phyloP scores from a whole-genome alignment of 2,113 vertebrate genomes.

The Pholis gunnellus region DNA sequence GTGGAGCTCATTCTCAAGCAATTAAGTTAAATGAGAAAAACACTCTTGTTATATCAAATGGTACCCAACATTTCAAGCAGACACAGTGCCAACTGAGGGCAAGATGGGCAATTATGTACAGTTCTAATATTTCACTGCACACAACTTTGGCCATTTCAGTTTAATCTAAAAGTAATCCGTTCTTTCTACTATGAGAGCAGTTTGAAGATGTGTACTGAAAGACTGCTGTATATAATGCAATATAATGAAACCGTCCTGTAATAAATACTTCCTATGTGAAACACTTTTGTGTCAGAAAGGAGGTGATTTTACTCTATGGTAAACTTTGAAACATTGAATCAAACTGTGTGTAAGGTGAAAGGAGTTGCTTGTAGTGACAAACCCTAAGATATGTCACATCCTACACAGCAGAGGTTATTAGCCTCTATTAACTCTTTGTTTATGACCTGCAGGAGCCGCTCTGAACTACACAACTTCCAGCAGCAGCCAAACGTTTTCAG shows the following conservation, averaged over 20 bases:
- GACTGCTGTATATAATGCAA: not conserved
- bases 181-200: not conserved
- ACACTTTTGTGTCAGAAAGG: not conserved
- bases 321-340: not conserved
- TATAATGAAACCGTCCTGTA: not conserved
- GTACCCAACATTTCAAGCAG: conserved; percentile 6
- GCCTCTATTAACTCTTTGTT: not conserved
- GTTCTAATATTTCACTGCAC: not conserved
- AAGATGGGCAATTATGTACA: not conserved
- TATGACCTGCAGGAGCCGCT: not conserved
- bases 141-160: not conserved
- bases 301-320: not conserved
- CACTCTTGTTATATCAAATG: not conserved
- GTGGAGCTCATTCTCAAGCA: not conserved
- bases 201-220: not conserved
- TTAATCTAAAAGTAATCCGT: not conserved
- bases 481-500: too few species aligned
- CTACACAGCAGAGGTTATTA: not conserved
- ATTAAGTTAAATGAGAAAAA: not conserved
- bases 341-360: not conserved
- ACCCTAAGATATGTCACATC: not conserved
- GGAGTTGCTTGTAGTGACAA: not conserved
- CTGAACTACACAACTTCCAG: not conserved
- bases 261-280: not conserved
- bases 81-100: conserved; percentile 17